Conservation (phyloP, 2,797 vertebrate species). For the Buceros bicornis region DNA sequence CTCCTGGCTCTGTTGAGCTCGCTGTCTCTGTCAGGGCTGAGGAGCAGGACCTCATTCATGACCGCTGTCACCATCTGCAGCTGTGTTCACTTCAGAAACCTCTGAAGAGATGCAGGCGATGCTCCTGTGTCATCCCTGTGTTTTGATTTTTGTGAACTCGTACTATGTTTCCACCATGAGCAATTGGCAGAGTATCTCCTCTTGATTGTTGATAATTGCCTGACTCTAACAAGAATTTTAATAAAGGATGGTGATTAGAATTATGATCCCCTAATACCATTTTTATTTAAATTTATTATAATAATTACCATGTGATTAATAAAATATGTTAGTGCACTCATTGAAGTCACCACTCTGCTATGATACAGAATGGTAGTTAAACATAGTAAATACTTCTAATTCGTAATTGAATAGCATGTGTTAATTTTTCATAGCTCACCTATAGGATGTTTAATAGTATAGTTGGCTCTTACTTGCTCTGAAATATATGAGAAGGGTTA, state of each 20-base stretch:
- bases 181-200: not conserved
- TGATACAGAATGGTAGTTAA: conserved; percentile 24
- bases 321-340: conserved; percentile 9
- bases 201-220: not conserved
- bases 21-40: not conserved
- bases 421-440: conserved; percentile 28
- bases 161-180: not conserved
- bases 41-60: not conserved
- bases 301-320: conserved; percentile 51
- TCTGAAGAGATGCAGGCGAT: not conserved
- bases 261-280: conserved; percentile 21
- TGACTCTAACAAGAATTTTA: conserved; percentile 29
- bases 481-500: conserved; percentile 6
- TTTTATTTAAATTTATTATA: conserved; percentile 30
- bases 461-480: conserved; percentile 3
- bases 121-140: rapidly evolving
- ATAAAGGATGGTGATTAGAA: not conserved
- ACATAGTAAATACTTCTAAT: conserved; percentile 55
- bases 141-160: not conserved
- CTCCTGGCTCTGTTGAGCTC: not conserved
- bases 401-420: conserved; percentile 6
- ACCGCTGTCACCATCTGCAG: not conserved
- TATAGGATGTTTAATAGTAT: not conserved
- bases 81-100: not conserved
- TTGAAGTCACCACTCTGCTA: conserved; percentile 6